Conservation (phyloP, 2,888 invertebrate species). For the Endotricha flammealis region DNA sequence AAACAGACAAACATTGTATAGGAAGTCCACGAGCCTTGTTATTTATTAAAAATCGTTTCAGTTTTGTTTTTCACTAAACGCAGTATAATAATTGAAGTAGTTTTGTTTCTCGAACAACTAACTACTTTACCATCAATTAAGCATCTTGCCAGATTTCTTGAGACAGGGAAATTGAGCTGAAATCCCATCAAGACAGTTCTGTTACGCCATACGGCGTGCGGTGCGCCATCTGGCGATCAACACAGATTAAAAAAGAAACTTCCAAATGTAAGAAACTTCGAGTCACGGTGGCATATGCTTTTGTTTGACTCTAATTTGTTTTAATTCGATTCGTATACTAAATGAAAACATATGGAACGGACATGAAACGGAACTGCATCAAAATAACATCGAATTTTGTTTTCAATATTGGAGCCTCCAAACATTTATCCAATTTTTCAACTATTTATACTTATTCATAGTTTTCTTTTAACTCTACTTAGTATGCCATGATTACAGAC, state of each 20-base stretch:
- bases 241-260: conserved; percentile 45
- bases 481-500: no score
- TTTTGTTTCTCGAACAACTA: no score
- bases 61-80: no score
- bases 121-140: no score
- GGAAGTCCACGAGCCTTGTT: no score
- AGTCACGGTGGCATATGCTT: conserved; percentile 68
- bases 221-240: conserved; percentile 50
- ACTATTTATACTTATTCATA: no score
- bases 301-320: conserved; percentile 49
- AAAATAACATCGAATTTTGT: not conserved
- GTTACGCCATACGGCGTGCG: conserved; percentile 42
- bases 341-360: conserved; percentile 16
- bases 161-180: conserved; percentile 56
- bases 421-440: no score
- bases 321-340: conserved; percentile 35
- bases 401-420: no score
- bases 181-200: conserved; percentile 9
- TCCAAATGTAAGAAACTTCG: conserved; percentile 37
- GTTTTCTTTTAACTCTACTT: no score
- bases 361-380: not conserved
- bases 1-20: no score
- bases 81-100: no score
- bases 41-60: no score
- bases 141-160: conserved; percentile 40